A percentile compares a stretch with the other conserved stretches of the same genome.
These are phyloP conservation scores for Formica aserva DNA, from an alignment of 2,888 invertebrate species.

Conservation along the genomic window DNA sequence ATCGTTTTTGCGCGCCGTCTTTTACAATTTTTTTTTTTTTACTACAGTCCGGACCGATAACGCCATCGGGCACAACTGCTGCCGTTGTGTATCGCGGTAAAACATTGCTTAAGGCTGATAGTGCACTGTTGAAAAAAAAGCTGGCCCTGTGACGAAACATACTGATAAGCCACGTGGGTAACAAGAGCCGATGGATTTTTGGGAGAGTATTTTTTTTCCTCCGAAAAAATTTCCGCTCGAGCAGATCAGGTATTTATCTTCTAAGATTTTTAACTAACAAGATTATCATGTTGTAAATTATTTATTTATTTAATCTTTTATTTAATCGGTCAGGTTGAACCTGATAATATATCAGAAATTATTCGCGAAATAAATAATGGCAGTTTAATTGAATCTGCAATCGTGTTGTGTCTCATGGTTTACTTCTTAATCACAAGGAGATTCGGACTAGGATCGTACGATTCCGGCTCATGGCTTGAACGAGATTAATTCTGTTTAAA, in stretches of 20 bases:
- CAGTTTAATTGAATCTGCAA: neutral
- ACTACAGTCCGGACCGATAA: constrained; percentile 26
- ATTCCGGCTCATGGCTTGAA: neutral
- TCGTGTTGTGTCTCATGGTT: neutral
- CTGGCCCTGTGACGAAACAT: constrained; percentile 64
- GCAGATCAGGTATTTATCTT: neutral
- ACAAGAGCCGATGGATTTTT: neutral
- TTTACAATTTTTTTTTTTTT: constrained; percentile 7
- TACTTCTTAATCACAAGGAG: neutral
- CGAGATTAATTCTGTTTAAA: neutral
- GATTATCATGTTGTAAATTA: neutral
- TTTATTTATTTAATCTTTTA: neutral
- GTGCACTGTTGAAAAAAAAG: constrained; percentile 42
- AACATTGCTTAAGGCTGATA: constrained; percentile 56
- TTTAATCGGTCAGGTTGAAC: neutral
- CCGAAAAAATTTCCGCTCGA: neutral
- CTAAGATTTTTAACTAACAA: neutral
- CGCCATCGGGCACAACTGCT: constrained; percentile 8
- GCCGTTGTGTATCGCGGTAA: constrained; percentile 29
- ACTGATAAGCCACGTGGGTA: constrained; percentile 54
- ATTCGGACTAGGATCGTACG: neutral
- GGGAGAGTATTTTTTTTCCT: neutral
- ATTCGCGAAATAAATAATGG: neutral
- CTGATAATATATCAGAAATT: neutral
- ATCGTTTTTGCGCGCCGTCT: constrained; percentile 30